Evolutionary conservation across 1,140 invertebrate genomes (phyloP).

Genomic region (Hypsibius dujardini): DNA sequence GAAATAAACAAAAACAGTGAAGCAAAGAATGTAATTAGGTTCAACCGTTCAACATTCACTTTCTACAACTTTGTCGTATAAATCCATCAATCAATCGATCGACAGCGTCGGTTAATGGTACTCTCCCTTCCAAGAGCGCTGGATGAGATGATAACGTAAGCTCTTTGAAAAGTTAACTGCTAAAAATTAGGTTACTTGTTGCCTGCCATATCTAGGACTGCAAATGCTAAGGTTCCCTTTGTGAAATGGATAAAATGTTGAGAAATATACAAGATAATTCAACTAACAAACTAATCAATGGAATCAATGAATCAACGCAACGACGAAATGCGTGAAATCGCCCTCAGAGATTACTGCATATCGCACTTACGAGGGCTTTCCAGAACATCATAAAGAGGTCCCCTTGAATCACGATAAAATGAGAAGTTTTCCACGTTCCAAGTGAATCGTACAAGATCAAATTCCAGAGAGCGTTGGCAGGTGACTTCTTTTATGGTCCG

Average conservation of each 20-base stretch:
- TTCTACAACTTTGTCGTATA: neutral
- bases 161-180: neutral
- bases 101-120: neutral
- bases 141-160: neutral
- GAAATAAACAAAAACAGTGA: neutral
- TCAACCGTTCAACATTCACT: neutral
- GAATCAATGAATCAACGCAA: neutral
- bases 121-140: neutral
- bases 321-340: neutral
- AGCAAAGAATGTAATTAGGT: neutral
- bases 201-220: neutral
- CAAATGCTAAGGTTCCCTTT: neutral
- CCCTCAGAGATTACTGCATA: neutral
- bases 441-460: conserved; percentile 8
- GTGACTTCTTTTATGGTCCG: conserved; percentile 7
- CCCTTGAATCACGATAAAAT: neutral
- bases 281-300: neutral
- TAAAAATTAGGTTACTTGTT: neutral
- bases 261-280: neutral
- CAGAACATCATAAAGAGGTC: neutral
- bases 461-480: conserved; percentile 9
- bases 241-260: neutral
- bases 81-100: neutral
- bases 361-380: conserved; percentile 12
- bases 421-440: conserved; percentile 12